phyloP scores from a whole-genome alignment of 2,888 invertebrate species.

The Hyposoter didymator region DNA sequence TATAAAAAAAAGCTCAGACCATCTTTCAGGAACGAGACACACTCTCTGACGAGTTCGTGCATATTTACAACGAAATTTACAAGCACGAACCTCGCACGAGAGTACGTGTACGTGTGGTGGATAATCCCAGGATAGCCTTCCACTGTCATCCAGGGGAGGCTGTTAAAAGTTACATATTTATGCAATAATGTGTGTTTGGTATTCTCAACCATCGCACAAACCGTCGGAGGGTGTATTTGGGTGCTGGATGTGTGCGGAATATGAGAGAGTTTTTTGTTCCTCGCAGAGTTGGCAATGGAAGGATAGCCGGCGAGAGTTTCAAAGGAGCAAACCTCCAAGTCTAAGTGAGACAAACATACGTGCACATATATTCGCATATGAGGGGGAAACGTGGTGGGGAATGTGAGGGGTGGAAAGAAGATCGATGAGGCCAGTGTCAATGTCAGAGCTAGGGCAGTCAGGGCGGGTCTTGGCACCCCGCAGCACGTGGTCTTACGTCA shows the following conservation, averaged over 20 bases:
- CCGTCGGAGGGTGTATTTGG: not conserved
- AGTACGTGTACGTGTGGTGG: conserved; percentile 16
- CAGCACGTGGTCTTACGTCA: conserved; percentile 75
- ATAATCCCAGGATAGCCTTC: conserved; percentile 55
- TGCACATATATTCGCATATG: not conserved
- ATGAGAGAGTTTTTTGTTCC: conserved; percentile 27
- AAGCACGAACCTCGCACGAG: not conserved
- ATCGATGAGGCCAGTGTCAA: conserved; percentile 80
- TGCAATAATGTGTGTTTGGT: conserved; percentile 32
- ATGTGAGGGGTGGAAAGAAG: conserved; percentile 61
- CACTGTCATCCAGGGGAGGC: conserved; percentile 45
- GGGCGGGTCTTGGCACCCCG: conserved; percentile 66
- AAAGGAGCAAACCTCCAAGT: not conserved
- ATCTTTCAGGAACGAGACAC: not conserved
- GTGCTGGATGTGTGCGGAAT: not conserved
- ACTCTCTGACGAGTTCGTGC: not conserved
- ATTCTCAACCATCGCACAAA: conserved; percentile 59
- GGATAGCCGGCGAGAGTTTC: not conserved
- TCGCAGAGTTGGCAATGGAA: not conserved
- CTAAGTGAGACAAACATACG: not conserved
- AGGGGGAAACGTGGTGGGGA: not conserved
- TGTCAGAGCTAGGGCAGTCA: conserved; percentile 78
- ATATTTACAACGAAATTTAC: not conserved
- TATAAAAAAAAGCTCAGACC: not conserved
- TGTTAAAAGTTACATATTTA: not conserved